phyloP scores from a whole-genome alignment of 2,113 vertebrate species.

The Rhabdornis inornatus region DNA sequence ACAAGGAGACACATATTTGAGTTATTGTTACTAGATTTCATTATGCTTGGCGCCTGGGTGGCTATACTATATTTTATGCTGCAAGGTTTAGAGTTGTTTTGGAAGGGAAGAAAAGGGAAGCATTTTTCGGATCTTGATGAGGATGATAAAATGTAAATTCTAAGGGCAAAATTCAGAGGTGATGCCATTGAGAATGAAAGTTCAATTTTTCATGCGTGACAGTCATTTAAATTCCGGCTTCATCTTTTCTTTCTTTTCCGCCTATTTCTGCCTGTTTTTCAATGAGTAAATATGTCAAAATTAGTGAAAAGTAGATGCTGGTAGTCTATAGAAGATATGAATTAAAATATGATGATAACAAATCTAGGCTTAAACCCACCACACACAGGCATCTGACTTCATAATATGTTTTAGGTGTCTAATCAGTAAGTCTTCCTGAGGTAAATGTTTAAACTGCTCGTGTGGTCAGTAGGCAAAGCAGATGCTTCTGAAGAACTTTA shows the following conservation, averaged over 20 bases:
- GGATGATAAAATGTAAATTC: slow-evolving; percentile 54
- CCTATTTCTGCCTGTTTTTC: not conserved
- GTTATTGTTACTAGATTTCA: slow-evolving; percentile 64
- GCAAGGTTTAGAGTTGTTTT: slow-evolving; percentile 48
- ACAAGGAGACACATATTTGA: slow-evolving; percentile 61
- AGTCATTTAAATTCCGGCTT: slow-evolving; percentile 25
- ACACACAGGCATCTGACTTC: not conserved
- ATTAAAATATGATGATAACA: not conserved
- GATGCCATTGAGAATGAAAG: not conserved
- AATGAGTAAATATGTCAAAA: not conserved
- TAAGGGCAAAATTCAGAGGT: slow-evolving; percentile 44
- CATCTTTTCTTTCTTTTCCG: not conserved
- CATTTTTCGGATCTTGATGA: slow-evolving; percentile 33
- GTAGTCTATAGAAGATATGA: not conserved
- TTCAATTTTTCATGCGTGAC: not conserved
- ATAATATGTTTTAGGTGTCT: not conserved
- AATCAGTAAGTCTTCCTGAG: not conserved
- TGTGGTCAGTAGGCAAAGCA: not conserved
- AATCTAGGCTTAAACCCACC: not conserved
- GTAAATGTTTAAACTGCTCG: not conserved
- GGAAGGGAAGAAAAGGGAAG: not conserved
- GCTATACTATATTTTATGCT: slow-evolving; percentile 56
- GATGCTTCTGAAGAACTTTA: not conserved
- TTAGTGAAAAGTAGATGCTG: not conserved
- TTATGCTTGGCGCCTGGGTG: slow-evolving; percentile 57